Evolutionary conservation across 2,888 invertebrate species (phyloP), one percentile per base, ranked within the genome.

Genomic region (Trypoxylon attenuatum): DNA sequence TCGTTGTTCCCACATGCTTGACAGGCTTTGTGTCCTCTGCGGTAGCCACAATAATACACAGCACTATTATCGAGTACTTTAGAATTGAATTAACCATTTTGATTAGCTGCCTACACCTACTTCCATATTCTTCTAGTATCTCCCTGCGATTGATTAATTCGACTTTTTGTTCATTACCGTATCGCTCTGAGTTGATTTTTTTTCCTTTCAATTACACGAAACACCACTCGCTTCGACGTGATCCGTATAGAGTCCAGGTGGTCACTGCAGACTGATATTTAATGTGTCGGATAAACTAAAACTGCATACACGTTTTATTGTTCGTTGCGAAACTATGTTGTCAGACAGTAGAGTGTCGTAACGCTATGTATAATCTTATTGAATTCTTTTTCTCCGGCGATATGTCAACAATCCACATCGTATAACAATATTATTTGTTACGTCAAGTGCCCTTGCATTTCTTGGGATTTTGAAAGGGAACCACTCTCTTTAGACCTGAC

Each of bases 311-410:
- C 54, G 56, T 59, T 50, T 42, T 69, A 67, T 51, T 46, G 52
- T 63, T 33, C 3, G 19, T 74, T 66, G 50, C 45, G 51, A 66
- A 66, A 74, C 51, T 45, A 8, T 23, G 8, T 5, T 39, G 66
- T 42, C 58, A 50, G 38, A 15, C 15, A 25, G 21, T 13, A 8
- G n/a, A 1, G 16, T 66, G 66, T 46, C 25, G 66, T 29, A 65
- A 66, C 10, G 2, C 5, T 8, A 13, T 10, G 29, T 23, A 39
- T 19, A 15, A 50, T 10, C 2, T 52, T 25, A 39, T 55, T 23
- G n/a, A 29, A 18, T 8, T 25, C 18, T 33, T 5, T 18, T 43
- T 21, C 45, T 45, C n/a, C n/a, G n/a, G 4, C 21, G 23, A 18
- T 42, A 64, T 64, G 8, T 64, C 22, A 55, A 22, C 19, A 53